Conservation (phyloP, 2,888 invertebrate genomes). For the Pollenia angustigena region DNA sequence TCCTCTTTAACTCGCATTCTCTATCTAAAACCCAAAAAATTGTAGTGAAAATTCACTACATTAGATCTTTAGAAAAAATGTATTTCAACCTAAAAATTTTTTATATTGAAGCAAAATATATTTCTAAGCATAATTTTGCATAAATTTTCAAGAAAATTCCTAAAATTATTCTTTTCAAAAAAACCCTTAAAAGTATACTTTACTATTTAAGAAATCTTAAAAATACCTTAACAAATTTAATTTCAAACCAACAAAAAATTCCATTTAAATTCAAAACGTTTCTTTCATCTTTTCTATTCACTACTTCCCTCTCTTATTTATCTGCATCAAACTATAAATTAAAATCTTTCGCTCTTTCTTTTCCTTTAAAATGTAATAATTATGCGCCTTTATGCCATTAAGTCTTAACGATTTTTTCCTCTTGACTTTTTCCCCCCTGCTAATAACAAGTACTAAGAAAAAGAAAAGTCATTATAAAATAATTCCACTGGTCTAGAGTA, state of each 20-base stretch:
- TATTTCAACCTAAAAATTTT: no score
- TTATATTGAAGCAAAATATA: no score
- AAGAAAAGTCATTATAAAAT: conserved; percentile 70
- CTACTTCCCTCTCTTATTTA: neutral
- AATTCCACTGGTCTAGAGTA: conserved; percentile 55
- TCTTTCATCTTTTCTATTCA: no score
- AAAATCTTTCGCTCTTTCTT: conserved; percentile 15
- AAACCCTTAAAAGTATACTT: no score
- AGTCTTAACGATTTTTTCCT: conserved; percentile 38
- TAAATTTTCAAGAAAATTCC: no score
- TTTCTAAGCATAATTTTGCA: no score
- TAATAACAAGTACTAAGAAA: conserved; percentile 56
- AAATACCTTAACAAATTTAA: neutral
- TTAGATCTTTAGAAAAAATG: no score
- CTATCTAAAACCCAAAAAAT: no score
- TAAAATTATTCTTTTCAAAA: no score
- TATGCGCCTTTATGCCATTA: conserved; percentile 48
- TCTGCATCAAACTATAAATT: conserved; percentile 30
- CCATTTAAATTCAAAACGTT: neutral
- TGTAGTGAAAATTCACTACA: no score
- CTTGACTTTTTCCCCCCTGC: conserved; percentile 5
- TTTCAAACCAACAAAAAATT: neutral
- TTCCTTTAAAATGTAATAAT: conserved; percentile 24
- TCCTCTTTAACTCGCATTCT: no score
- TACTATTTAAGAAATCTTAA: no score